phyloP scores from a whole-genome alignment of 2,888 invertebrate genomes.

The Luperina testacea region DNA sequence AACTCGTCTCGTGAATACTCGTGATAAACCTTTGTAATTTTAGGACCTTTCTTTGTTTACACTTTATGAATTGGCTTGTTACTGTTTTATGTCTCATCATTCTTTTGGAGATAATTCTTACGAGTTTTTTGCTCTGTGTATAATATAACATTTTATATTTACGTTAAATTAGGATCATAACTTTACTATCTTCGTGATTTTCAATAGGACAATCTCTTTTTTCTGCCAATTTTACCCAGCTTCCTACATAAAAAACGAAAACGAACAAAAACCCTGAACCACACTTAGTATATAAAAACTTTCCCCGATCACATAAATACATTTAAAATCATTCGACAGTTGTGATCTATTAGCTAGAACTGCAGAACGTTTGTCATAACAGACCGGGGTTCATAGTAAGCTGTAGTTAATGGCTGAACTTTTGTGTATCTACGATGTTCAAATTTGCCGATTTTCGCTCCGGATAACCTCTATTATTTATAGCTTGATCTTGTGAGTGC shows the following conservation, averaged over 20 bases:
- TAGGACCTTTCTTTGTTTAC: slow-evolving; percentile 36
- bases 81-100: slow-evolving; percentile 40
- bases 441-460: slow-evolving; percentile 74
- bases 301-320: slow-evolving; percentile 67
- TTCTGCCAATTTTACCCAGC: slow-evolving; percentile 5
- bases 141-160: no score
- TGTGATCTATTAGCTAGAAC: slow-evolving; percentile 71
- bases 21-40: slow-evolving; percentile 46
- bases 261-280: slow-evolving; percentile 38
- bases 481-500: slow-evolving; percentile 55
- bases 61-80: slow-evolving; percentile 53
- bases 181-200: neutral
- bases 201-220: neutral
- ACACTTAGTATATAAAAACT: slow-evolving; percentile 67
- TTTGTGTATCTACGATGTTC: slow-evolving; percentile 74
- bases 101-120: neutral
- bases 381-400: slow-evolving; percentile 64
- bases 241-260: slow-evolving; percentile 9
- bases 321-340: slow-evolving; percentile 75
- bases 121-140: neutral
- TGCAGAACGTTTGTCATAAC: slow-evolving; percentile 68
- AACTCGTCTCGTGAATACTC: slow-evolving; percentile 22
- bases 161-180: neutral
- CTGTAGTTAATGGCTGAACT: slow-evolving; percentile 75
- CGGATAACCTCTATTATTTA: slow-evolving; percentile 69